Evolutionary conservation across 2,888 invertebrate species (phyloP), one percentile per base, ranked within the genome.

Genomic region (Dusona sp.): DNA sequence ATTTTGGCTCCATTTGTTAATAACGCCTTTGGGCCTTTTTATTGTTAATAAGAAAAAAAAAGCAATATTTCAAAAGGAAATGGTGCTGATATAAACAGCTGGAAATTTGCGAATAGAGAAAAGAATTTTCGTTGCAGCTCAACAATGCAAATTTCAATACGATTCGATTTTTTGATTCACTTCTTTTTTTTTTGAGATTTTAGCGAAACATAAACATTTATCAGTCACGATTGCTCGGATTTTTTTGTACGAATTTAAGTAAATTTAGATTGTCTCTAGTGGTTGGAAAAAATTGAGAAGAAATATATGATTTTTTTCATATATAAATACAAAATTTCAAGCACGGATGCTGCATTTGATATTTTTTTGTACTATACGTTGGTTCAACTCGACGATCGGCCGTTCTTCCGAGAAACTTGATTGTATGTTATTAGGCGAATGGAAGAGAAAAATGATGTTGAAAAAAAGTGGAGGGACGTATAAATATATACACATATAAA

Each of bases 391-490:
- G 13, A 33, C 78, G 67, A 78, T 78, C 54, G 29, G 16, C 45
- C 81, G 75, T 79, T 86, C 83, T 79, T 54, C 65, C 70, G 82
- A 79, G 87, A 92, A 89, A 57, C 61, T 61, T 61, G 61, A 91
- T 92, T 92, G 90, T 90, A 91, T 90, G 89, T 90, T 92, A 92
- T 92, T 91, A 92, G 84, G 87, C 70, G 79, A 57, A 57, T 45
- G n/a, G 29, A 45, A 42, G 79, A 54, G 51, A 38, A 77, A 75
- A 19, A 51, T 11, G 57, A 64, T 54, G 29, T 29, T 33, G 48
- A 54, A 78, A 54, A 67, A 88, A 89, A 86, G 88, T 88, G 84
- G 19, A 13, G 36, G 25, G 33, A 54, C 19, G 42, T 54, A 29
- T 29, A 29, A 16, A 29, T 29, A 29, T 29, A 29, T 61, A 29